Evolutionary conservation across 2,797 vertebrate genomes (phyloP), one percentile per base, ranked within the genome.

Genomic region (Salmo trutta): DNA sequence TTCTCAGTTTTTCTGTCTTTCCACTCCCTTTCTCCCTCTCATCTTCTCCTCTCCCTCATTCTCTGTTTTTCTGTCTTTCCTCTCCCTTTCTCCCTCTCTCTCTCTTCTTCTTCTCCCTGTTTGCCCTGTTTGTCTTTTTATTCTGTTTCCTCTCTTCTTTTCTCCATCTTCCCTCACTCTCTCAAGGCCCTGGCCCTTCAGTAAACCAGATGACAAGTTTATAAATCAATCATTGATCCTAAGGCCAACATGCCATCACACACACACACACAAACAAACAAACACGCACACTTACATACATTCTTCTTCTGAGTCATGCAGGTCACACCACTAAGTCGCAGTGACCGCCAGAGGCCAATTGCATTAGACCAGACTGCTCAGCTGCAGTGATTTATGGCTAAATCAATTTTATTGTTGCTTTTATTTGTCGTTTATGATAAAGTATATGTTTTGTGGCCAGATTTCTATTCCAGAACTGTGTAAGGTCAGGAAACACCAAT

Each of bases 371-470:
- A 85, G 84, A 85, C 82, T 75, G 81, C 81, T 90, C 90, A 88
- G 79, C 79, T 27, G 77, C 19, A 81, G 78, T 90, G 90, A 92
- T 92, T 93, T 90, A 93, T 80, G 86, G 79, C 86, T 78, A 91
- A 91, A 90, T 92, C 88, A 85, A 88, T 91, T 91, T 92, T 86
- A 90, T 85, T 84, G 82, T 87, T 85, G 83, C 81, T 89, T 93
- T 91, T 91, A 91, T 91, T 91, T 89, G 85, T 89, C 85, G 85
- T 93, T 91, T 91, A 92, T 90, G 87, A 85, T 87, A 83, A 78
- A 75, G 75, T 80, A 77, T 83, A 75, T 87, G 90, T 89, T 91
- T 90, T 90, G 84, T 83, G 76, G 74, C 67, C 17, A 12, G 73
- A 82, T 91, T 90, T 88, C 86, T 91, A 88, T 87, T 88, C 77